A percentile compares a stretch with the other conserved stretches of the same genome.
Conservation (phyloP, 2,797 vertebrate species). For the Champsocephalus esox region DNA sequence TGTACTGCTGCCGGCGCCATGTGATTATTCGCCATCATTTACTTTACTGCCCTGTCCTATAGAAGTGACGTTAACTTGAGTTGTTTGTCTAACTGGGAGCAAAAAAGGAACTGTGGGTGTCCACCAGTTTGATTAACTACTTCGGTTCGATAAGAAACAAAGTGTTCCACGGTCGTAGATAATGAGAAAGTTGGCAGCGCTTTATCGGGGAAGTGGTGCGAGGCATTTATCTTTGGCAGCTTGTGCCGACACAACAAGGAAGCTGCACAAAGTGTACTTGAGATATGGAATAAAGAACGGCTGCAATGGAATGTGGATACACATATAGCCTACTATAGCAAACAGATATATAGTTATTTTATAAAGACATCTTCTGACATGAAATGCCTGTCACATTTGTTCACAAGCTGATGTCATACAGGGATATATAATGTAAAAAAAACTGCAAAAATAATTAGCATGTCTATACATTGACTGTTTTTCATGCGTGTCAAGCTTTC, state of each 20-base stretch:
- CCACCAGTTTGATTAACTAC: constrained; percentile 50
- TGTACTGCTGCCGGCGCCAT: constrained; percentile 54
- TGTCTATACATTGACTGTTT: no score
- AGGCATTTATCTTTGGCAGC: constrained; percentile 33
- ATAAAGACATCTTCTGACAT: neutral
- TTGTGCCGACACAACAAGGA: constrained; percentile 17
- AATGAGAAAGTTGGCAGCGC: constrained; percentile 42
- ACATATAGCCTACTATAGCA: neutral
- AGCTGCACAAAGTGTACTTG: constrained; percentile 6
- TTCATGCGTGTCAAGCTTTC: no score
- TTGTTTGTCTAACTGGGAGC: constrained; percentile 64
- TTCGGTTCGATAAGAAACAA: constrained; percentile 51
- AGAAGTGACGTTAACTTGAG: constrained; percentile 47
- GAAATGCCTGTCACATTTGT: neutral
- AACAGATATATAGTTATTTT: neutral
- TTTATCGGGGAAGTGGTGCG: constrained; percentile 31
- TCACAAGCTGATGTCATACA: neutral
- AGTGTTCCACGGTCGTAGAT: constrained; percentile 34
- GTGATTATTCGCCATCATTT: constrained; percentile 72
- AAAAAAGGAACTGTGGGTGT: constrained; percentile 33
- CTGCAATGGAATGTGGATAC: neutral
- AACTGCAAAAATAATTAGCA: no score
- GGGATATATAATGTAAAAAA: no score
- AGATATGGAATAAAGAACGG: neutral
- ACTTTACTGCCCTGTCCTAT: constrained; percentile 51